Conservation (phyloP, 2,797 vertebrate species). For the Xiphophorus birchmanni region DNA sequence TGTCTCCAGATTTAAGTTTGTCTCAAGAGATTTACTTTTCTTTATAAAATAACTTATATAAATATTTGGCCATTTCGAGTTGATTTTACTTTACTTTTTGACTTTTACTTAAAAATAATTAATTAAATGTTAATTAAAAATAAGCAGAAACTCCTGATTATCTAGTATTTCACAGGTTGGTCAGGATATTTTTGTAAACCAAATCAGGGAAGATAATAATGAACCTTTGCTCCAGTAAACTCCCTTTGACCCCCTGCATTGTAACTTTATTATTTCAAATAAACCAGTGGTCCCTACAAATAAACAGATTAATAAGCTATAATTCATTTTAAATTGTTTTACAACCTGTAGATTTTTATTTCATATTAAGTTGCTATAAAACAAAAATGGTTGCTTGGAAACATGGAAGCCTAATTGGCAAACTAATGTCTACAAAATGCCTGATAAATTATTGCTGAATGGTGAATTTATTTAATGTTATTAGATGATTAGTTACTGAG, state of each 20-base stretch:
- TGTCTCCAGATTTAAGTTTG: background rate
- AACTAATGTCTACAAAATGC: background rate
- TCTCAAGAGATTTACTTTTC: background rate
- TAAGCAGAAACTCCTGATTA: background rate
- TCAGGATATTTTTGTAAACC: background rate
- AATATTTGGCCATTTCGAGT: background rate
- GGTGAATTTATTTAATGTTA: background rate
- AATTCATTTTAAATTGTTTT: background rate
- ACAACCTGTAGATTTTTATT: background rate
- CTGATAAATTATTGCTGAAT: background rate
- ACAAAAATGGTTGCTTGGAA: background rate
- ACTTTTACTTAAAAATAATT: background rate
- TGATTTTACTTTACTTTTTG: background rate
- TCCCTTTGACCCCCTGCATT: background rate
- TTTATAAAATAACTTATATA: background rate
- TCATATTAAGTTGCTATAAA: background rate
- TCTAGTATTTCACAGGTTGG: background rate
- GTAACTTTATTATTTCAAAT: background rate
- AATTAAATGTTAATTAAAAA: background rate
- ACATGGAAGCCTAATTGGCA: background rate
- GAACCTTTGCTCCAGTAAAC: background rate
- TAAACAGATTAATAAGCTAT: background rate
- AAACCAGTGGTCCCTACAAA: background rate
- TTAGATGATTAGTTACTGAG: background rate
- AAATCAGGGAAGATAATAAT: background rate